Evolutionary conservation across 2,113 vertebrate genomes (phyloP).

Genomic region (Thalassoma bifasciatum): DNA sequence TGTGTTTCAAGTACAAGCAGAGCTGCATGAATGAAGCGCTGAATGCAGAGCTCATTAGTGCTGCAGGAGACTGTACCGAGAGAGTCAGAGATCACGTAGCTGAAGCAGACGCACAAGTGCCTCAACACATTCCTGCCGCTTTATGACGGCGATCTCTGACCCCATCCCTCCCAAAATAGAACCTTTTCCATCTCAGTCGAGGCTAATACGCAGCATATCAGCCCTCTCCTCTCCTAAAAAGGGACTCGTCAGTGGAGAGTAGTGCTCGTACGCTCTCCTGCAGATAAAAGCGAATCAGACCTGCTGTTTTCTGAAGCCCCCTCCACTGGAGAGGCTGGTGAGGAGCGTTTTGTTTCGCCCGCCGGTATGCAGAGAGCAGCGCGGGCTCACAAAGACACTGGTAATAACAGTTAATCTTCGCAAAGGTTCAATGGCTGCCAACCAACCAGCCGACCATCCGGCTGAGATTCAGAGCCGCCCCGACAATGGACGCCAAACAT

Average conservation of each 20-base stretch:
- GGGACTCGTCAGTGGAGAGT: constrained; percentile 69
- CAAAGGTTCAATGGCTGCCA: constrained; percentile 73
- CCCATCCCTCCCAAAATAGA: constrained; percentile 57
- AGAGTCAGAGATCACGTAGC: constrained; percentile 47
- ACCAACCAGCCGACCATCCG: constrained; percentile 27
- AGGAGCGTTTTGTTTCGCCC: constrained; percentile 64
- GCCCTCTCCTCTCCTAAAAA: constrained; percentile 57
- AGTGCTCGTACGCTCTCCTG: constrained; percentile 62
- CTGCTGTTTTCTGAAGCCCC: constrained; percentile 69
- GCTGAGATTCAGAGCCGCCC: constrained; percentile 35
- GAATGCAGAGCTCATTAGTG: constrained; percentile 65
- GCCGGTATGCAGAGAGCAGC: constrained; percentile 75
- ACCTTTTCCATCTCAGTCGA: constrained; percentile 44
- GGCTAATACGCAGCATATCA: constrained; percentile 45
- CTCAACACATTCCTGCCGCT: constrained; percentile 67
- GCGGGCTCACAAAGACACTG: constrained; percentile 55
- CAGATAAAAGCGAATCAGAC: constrained; percentile 62
- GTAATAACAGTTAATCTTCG: constrained; percentile 79
- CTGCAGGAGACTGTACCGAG: constrained; percentile 35
- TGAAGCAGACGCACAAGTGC: constrained; percentile 50
- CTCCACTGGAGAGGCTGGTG: constrained; percentile 74
- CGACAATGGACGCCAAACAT: constrained; percentile 57
- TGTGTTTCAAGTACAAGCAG: constrained; percentile 53
- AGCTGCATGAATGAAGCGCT: constrained; percentile 32
- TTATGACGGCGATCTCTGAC: constrained; percentile 70